Conservation (phyloP, 2,113 vertebrate genomes). For the Syngnathus scovelli region DNA sequence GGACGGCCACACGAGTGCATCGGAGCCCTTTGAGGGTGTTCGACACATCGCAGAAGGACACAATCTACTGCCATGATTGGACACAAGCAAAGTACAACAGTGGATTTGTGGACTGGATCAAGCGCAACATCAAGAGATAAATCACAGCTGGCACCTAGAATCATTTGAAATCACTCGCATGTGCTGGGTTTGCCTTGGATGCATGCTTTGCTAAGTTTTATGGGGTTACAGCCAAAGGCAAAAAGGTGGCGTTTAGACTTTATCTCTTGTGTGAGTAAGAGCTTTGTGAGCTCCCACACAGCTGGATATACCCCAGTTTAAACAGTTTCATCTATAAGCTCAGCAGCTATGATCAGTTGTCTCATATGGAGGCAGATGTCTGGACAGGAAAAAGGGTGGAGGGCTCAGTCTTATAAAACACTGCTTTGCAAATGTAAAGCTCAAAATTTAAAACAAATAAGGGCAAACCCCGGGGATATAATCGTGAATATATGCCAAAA, state of each 20-base stretch:
- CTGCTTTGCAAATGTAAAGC: not conserved
- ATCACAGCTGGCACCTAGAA: conserved; percentile 17
- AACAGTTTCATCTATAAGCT: not conserved
- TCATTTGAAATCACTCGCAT: conserved; percentile 17
- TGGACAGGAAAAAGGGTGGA: not conserved
- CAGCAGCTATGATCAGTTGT: not conserved
- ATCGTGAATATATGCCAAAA: not conserved
- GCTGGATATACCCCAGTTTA: not conserved
- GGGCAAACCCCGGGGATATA: not conserved
- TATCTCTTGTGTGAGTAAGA: not conserved
- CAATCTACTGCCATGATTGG: conserved; percentile 44
- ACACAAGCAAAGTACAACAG: conserved; percentile 27
- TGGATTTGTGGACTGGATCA: conserved; percentile 37
- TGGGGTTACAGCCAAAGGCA: conserved; percentile 9
- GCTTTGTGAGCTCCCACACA: not conserved
- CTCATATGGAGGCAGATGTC: not conserved
- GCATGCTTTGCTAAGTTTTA: conserved; percentile 3
- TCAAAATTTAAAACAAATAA: not conserved
- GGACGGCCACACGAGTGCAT: conserved; percentile 34
- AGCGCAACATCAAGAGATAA: conserved; percentile 14
- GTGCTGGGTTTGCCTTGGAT: conserved; percentile 17
- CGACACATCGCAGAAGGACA: conserved; percentile 32
- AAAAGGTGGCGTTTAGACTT: not conserved
- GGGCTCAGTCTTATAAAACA: not conserved
- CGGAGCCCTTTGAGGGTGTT: conserved; percentile 29